Evolutionary conservation across 1,140 invertebrate species (phyloP).

Genomic region (Psilanteris sp.): DNA sequence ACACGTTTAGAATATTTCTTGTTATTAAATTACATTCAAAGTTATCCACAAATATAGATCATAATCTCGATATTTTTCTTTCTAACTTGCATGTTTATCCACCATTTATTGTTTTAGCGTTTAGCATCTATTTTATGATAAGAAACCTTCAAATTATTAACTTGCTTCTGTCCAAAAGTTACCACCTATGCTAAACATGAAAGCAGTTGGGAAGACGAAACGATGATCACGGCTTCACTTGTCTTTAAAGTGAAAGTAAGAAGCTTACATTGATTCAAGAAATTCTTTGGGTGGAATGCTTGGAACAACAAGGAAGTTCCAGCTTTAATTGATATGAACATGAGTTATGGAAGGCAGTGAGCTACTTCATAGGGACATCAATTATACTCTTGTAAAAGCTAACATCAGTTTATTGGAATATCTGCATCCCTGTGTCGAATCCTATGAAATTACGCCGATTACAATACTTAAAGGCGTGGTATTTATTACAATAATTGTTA

Average conservation of each 20-base stretch:
- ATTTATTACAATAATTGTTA: constrained; percentile 87
- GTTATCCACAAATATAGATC: too few species aligned
- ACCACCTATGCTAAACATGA: constrained; percentile 39
- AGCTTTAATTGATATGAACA: constrained; percentile 42
- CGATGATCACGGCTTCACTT: background rate
- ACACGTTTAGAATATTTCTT: too few species aligned
- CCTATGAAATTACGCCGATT: constrained; percentile 2
- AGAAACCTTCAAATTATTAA: background rate
- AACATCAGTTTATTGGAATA: constrained; percentile 19
- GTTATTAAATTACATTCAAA: too few species aligned
- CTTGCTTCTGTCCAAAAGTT: constrained; percentile 27
- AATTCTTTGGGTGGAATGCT: constrained; percentile 25
- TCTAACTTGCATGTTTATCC: too few species aligned
- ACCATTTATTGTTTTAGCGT: too few species aligned
- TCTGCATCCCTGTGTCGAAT: constrained; percentile 8
- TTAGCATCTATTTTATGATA: too few species aligned
- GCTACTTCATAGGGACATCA: constrained; percentile 58
- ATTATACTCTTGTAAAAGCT: constrained; percentile 53
- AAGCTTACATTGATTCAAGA: constrained; percentile 1
- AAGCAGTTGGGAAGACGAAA: constrained; percentile 49
- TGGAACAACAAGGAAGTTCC: constrained; percentile 43
- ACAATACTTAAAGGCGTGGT: constrained; percentile 81
- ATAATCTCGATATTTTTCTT: too few species aligned
- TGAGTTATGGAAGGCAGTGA: constrained; percentile 71
- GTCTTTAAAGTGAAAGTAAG: constrained; percentile 17